phyloP scores from a whole-genome alignment of 2,113 vertebrate genomes.

The Corythornis madagascariensis region DNA sequence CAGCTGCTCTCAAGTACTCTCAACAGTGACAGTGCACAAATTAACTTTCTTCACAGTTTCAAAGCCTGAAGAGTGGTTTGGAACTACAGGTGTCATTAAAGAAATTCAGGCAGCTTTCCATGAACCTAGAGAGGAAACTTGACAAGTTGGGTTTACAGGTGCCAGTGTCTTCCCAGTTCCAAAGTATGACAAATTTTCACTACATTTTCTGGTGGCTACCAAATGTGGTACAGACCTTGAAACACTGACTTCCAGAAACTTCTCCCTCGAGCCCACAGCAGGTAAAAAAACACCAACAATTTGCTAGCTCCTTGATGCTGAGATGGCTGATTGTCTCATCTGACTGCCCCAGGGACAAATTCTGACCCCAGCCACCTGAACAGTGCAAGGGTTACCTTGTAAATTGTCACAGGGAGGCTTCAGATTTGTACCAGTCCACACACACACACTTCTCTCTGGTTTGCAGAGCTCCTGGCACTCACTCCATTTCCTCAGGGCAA shows the following conservation, averaged over 20 bases:
- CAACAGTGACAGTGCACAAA: not conserved
- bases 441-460: not conserved
- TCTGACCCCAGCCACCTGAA: not conserved
- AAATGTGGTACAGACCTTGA: rapidly evolving
- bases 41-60: not conserved
- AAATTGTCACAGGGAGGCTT: not conserved
- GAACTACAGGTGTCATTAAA: not conserved
- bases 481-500: not conserved
- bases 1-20: not conserved
- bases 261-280: not conserved
- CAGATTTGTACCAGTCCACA: not conserved
- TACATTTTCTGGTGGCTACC: not conserved
- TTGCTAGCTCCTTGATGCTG: not conserved
- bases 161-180: not conserved
- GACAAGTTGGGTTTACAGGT: not conserved
- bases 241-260: not conserved
- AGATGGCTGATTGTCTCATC: not conserved
- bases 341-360: not conserved
- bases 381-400: not conserved
- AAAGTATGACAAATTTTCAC: not conserved
- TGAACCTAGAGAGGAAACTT: not conserved
- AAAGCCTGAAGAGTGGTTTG: not conserved
- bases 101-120: not conserved
- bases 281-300: not conserved
- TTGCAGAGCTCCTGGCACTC: not conserved